A percentile compares a stretch with the other conserved stretches of the same genome.
phyloP scores from a whole-genome alignment of 1,140 invertebrate species.

The Heliothis subflexa region DNA sequence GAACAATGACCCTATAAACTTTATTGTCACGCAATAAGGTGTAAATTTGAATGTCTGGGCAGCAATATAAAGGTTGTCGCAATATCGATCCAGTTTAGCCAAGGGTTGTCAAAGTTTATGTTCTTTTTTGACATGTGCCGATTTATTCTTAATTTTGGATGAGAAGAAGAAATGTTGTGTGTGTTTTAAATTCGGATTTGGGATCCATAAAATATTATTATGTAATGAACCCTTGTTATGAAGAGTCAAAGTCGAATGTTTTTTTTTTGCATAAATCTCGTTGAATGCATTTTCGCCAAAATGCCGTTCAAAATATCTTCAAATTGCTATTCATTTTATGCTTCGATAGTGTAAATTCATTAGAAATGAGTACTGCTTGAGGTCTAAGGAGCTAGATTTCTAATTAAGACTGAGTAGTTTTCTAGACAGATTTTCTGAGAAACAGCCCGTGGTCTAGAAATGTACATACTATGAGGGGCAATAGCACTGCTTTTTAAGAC shows the following conservation, averaged over 20 bases:
- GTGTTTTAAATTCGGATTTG: constrained; percentile 7
- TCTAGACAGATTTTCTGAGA: no score
- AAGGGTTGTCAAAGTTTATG: constrained; percentile 60
- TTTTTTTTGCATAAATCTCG: no score
- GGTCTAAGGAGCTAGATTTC: no score
- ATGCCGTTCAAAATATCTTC: no score
- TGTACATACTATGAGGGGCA: no score
- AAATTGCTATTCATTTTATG: no score
- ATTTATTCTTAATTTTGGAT: neutral
- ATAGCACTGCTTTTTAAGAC: no score
- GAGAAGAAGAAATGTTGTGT: constrained; percentile 21
- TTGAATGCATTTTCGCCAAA: no score
- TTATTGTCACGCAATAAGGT: constrained; percentile 47
- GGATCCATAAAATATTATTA: neutral
- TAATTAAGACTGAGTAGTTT: no score
- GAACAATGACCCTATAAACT: constrained; percentile 9
- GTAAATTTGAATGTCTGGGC: neutral
- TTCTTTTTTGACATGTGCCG: constrained; percentile 10
- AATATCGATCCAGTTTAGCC: constrained; percentile 52
- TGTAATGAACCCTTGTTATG: neutral
- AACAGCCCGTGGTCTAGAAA: no score
- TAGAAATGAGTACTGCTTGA: no score
- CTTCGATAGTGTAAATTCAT: no score
- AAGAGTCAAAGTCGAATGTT: neutral
- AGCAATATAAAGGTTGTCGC: constrained; percentile 13